Percentiles rank a stretch among this genome's conserved stretches.
Conservation (phyloP, 1,140 invertebrate species). For the Danaus melanippus region DNA sequence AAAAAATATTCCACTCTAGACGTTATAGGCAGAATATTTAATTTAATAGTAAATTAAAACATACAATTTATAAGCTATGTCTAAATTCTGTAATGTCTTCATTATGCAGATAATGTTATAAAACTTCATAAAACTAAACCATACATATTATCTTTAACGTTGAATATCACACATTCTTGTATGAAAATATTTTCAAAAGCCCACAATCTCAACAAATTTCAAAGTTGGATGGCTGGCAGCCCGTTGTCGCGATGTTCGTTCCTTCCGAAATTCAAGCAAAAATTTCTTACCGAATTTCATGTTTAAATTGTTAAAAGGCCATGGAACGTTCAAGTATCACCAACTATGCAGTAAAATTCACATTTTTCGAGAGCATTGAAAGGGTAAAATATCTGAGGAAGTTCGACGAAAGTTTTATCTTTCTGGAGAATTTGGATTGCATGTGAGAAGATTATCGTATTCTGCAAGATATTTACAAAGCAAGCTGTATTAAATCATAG, state of each 20-base stretch:
- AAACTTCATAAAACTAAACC: too few species aligned
- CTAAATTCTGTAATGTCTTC: too few species aligned
- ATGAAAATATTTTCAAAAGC: slow-evolving; percentile 5
- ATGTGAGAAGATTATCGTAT: slow-evolving; percentile 4
- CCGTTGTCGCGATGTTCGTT: slow-evolving; percentile 20
- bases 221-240: slow-evolving; percentile 18
- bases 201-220: slow-evolving; percentile 16
- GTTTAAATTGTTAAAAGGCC: slow-evolving; percentile 56
- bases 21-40: too few species aligned
- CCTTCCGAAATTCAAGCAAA: slow-evolving; percentile 28
- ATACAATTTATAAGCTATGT: too few species aligned
- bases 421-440: slow-evolving; percentile 7
- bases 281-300: slow-evolving; percentile 41
- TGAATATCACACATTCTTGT: too few species aligned
- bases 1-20: too few species aligned
- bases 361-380: slow-evolving; percentile 31
- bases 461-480: slow-evolving; percentile 5
- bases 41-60: too few species aligned
- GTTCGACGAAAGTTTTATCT: slow-evolving; percentile 17
- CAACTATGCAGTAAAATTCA: slow-evolving; percentile 33
- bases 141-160: too few species aligned
- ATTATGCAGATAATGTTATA: too few species aligned
- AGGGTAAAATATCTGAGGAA: slow-evolving; percentile 26
- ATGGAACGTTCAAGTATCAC: slow-evolving; percentile 33
- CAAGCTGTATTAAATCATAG: too few species aligned